Percentiles rank a stretch among this genome's conserved stretches.
Conservation (phyloP, 1,140 invertebrate species). For the Telenomus remus region DNA sequence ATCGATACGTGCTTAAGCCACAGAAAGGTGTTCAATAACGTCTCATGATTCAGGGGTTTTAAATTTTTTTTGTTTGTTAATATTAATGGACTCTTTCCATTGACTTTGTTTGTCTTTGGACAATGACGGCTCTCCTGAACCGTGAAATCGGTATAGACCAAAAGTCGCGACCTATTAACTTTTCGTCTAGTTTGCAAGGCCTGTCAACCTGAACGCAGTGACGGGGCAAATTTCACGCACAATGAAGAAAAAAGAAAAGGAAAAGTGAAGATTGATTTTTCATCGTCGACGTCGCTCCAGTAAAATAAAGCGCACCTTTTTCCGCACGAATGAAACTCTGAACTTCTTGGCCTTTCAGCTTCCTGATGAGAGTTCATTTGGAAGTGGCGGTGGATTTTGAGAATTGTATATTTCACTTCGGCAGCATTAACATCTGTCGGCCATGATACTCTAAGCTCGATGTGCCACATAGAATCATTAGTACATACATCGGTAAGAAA, state of each 20-base stretch:
- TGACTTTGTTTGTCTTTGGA: slow-evolving; percentile 36
- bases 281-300: background rate
- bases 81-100: slow-evolving; percentile 31
- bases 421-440: slow-evolving; percentile 62
- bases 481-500: slow-evolving; percentile 34
- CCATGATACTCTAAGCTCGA: slow-evolving; percentile 6
- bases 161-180: slow-evolving; percentile 45
- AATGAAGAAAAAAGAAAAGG: background rate
- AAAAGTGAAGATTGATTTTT: background rate
- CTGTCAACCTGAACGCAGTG: background rate
- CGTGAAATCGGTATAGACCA: slow-evolving; percentile 25
- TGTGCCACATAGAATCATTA: slow-evolving; percentile 56
- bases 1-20: slow-evolving; percentile 5
- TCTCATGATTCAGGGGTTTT: slow-evolving; percentile 37
- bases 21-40: background rate
- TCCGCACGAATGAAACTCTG: too few relatives aligned
- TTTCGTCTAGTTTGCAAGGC: slow-evolving; percentile 26
- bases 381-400: too few relatives aligned
- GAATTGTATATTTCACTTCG: slow-evolving; percentile 3
- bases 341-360: too few relatives aligned
- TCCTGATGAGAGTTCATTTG: too few relatives aligned
- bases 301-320: too few relatives aligned
- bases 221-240: slow-evolving; percentile 1
- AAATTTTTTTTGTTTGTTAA: slow-evolving; percentile 16
- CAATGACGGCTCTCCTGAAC: slow-evolving; percentile 14